Evolutionary conservation across 1,140 invertebrate species (phyloP).

Genomic region (Epicauta chinensis): DNA sequence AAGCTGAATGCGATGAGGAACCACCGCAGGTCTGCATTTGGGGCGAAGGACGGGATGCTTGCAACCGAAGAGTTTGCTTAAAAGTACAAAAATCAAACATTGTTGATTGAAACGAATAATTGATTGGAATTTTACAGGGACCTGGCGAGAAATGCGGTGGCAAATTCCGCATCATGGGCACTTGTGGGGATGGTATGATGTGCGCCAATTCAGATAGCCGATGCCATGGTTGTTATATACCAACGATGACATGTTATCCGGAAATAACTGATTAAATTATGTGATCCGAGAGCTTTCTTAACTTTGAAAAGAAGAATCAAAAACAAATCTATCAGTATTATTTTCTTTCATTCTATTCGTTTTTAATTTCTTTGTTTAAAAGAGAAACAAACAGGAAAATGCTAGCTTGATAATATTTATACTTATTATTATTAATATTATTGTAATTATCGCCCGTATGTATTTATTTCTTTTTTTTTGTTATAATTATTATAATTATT

Average conservation of each 20-base stretch:
- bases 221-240: conserved; percentile 45
- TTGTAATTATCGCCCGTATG: too few relatives aligned
- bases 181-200: conserved; percentile 49
- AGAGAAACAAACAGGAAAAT: too few relatives aligned
- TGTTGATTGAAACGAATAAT: background rate
- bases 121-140: conserved; percentile 39
- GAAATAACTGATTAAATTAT: too few relatives aligned
- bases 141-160: conserved; percentile 49
- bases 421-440: background rate
- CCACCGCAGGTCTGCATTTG: conserved; percentile 31
- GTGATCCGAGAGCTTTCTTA: too few relatives aligned
- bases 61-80: conserved; percentile 34
- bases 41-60: conserved; percentile 34
- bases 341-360: background rate
- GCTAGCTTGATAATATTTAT: too few relatives aligned
- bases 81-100: conserved; percentile 26
- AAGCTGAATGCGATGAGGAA: conserved; percentile 33
- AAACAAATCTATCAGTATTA: conserved; percentile 5
- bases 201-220: conserved; percentile 43
- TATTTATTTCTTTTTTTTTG: too few relatives aligned
- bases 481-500: conserved; percentile 2
- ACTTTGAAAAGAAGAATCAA: background rate
- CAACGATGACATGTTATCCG: conserved; percentile 28
- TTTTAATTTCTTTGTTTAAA: too few relatives aligned
- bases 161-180: conserved; percentile 38